phyloP scores from a whole-genome alignment of 2,113 vertebrate genomes.

The Corythoichthys haematopterus region DNA sequence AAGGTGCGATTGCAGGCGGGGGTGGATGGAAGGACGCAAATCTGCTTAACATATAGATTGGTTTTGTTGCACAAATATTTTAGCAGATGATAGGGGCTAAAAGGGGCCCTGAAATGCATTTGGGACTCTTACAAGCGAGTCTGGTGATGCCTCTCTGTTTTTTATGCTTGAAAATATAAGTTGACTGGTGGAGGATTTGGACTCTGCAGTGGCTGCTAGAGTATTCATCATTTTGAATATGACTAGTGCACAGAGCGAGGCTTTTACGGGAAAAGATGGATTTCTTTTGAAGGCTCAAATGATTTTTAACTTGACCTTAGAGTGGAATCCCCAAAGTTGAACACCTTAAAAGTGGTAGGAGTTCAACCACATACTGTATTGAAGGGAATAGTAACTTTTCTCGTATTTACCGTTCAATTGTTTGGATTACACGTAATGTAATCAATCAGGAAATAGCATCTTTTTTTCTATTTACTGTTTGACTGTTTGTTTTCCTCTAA shows the following conservation, averaged over 20 bases:
- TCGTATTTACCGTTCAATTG: too few relatives aligned
- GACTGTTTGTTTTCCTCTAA: too few relatives aligned
- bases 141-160: constrained; percentile 40
- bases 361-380: not conserved
- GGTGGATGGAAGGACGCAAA: constrained; percentile 48
- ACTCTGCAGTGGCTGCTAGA: constrained; percentile 26
- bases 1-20: constrained; percentile 31
- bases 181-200: constrained; percentile 33
- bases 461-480: too few relatives aligned
- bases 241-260: constrained; percentile 17
- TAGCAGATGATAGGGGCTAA: constrained; percentile 67
- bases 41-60: constrained; percentile 80
- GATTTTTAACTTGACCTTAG: constrained; percentile 2
- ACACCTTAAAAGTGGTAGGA: not conserved
- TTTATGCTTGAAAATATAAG: constrained; percentile 37
- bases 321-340: not conserved
- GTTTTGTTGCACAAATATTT: constrained; percentile 72
- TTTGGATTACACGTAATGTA: too few relatives aligned
- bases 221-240: constrained; percentile 36
- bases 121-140: constrained; percentile 53
- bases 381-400: too few relatives aligned
- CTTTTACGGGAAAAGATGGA: constrained; percentile 26
- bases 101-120: constrained; percentile 62
- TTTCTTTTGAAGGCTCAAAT: constrained; percentile 13
- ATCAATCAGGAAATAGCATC: too few relatives aligned